Evolutionary conservation across 2,797 vertebrate genomes (phyloP).

Genomic region (Pagetopsis macropterus): DNA sequence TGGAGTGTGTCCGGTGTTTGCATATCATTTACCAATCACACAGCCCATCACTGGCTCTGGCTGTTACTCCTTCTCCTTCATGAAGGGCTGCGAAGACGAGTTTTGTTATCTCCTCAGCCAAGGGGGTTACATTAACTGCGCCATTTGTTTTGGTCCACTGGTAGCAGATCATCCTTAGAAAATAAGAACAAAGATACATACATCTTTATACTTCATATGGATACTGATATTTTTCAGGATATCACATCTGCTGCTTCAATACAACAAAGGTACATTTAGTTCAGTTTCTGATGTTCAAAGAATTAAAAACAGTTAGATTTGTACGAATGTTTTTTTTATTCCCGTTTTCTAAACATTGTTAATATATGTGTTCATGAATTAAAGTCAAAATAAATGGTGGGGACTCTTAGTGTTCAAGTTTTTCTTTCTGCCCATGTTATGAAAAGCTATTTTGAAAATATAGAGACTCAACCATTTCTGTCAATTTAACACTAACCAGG

Average conservation of each 20-base stretch:
- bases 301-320: not conserved
- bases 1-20: slow-evolving; percentile 66
- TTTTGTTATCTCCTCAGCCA: slow-evolving; percentile 40
- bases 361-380: too few relatives aligned
- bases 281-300: not conserved
- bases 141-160: slow-evolving; percentile 23
- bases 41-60: slow-evolving; percentile 37
- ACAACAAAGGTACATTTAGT: not conserved
- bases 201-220: too few relatives aligned
- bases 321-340: not conserved
- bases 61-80: slow-evolving; percentile 35
- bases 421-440: not conserved
- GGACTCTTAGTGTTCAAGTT: too few relatives aligned
- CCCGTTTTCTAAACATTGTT: too few relatives aligned
- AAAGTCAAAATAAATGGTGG: too few relatives aligned
- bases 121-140: slow-evolving; percentile 30
- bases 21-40: slow-evolving; percentile 67
- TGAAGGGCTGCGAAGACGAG: slow-evolving; percentile 27
- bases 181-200: not conserved
- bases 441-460: slow-evolving; percentile 6
- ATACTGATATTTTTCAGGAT: too few relatives aligned
- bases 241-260: too few relatives aligned
- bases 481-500: slow-evolving; percentile 23
- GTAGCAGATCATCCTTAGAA: slow-evolving; percentile 8
- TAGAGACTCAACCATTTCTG: slow-evolving; percentile 16